Conservation (phyloP, 2,797 vertebrate genomes). For the Sebastolobus alascanus region DNA sequence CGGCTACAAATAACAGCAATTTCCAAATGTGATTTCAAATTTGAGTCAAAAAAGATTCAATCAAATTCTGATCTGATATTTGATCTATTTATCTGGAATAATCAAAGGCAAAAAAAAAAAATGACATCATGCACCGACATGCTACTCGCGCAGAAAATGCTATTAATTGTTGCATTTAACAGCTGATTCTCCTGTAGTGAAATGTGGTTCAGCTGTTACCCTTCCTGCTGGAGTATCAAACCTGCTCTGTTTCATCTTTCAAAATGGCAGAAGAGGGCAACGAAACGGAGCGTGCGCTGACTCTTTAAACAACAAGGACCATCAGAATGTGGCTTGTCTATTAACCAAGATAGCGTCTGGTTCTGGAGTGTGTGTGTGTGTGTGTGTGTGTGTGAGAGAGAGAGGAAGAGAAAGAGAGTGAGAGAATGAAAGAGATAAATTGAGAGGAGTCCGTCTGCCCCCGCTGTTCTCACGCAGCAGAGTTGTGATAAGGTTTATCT, state of each 20-base stretch:
- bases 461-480: constrained; percentile 70
- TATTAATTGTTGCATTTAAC: constrained; percentile 48
- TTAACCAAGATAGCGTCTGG: constrained; percentile 55
- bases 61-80: neutral
- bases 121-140: neutral
- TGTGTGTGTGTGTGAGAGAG: constrained; percentile 21
- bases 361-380: constrained; percentile 21
- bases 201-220: constrained; percentile 46
- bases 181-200: constrained; percentile 41
- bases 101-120: neutral
- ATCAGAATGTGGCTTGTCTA: constrained; percentile 66
- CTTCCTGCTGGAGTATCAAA: constrained; percentile 54
- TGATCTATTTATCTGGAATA: constrained; percentile 14
- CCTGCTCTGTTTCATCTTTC: constrained; percentile 71
- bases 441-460: constrained; percentile 64
- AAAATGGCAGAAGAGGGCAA: constrained; percentile 66
- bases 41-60: neutral
- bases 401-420: constrained; percentile 15
- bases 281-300: constrained; percentile 60
- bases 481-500: constrained; percentile 82
- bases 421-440: constrained; percentile 67
- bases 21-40: neutral
- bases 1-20: neutral
- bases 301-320: constrained; percentile 67
- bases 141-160: constrained; percentile 9